These are phyloP conservation scores for Cisticola juncidis DNA, from an alignment of 2,113 vertebrate species.

Conservation along the genomic window DNA sequence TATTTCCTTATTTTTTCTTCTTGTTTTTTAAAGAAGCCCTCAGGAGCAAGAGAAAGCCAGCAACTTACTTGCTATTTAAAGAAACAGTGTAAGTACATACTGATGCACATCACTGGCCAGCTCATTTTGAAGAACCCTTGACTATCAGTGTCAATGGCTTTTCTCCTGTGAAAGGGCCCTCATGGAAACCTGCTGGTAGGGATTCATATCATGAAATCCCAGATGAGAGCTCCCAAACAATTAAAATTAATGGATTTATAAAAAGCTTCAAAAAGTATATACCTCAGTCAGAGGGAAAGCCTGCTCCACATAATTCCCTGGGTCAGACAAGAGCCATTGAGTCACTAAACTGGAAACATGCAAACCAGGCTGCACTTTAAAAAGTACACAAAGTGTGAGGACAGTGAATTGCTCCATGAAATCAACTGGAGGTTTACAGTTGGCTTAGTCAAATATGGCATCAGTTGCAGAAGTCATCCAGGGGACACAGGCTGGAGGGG, in stretches of 20 bases:
- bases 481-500: background rate
- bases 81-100: background rate
- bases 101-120: background rate
- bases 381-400: background rate
- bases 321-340: background rate
- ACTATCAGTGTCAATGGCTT: background rate
- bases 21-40: background rate
- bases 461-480: background rate
- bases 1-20: background rate
- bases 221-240: background rate
- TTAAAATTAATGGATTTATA: constrained; percentile 1
- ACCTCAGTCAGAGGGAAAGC: background rate
- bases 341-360: background rate
- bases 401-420: background rate
- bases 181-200: background rate
- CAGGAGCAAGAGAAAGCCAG: background rate
- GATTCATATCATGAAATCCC: background rate
- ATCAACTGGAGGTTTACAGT: background rate
- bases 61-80: background rate
- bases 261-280: background rate
- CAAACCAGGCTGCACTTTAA: background rate
- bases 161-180: background rate
- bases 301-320: background rate
- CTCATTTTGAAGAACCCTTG: background rate
- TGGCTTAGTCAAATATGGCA: background rate